Conservation (phyloP, 2,888 invertebrate species). For the Laspeyria flexula region DNA sequence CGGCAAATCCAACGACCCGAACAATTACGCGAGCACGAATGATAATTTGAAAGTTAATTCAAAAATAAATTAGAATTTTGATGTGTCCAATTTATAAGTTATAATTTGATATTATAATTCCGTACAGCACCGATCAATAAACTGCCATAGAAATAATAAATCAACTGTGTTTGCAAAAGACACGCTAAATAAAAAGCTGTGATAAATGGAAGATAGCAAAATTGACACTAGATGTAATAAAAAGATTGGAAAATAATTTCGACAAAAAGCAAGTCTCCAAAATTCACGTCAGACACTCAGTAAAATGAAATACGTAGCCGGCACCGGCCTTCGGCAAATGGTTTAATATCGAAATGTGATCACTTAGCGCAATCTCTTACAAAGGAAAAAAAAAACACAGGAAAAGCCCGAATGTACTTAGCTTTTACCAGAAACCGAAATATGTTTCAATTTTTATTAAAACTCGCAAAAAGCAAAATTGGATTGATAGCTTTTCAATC, state of each 20-base stretch:
- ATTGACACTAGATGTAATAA: conserved; percentile 75
- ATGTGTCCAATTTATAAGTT: conserved; percentile 27
- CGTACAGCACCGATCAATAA: conserved; percentile 18
- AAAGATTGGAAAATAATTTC: conserved; percentile 81
- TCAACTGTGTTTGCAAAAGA: conserved; percentile 39
- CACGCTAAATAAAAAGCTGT: conserved; percentile 35
- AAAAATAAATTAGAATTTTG: conserved; percentile 34
- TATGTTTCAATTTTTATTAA: conserved; percentile 78
- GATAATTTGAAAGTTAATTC: conserved; percentile 46
- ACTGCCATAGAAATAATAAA: conserved; percentile 22
- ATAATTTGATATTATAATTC: conserved; percentile 17
- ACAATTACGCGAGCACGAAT: conserved; percentile 44
- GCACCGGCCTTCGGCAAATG: conserved; percentile 84
- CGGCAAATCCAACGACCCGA: conserved; percentile 56
- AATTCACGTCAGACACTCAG: conserved; percentile 85
- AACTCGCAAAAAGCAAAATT: conserved; percentile 66
- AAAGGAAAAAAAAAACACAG: conserved; percentile 80
- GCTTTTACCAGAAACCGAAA: conserved; percentile 80
- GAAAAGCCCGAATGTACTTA: conserved; percentile 75
- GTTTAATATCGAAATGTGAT: conserved; percentile 87
- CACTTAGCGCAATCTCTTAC: conserved; percentile 86
- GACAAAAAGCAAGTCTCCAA: conserved; percentile 82
- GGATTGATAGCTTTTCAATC: conserved; percentile 69
- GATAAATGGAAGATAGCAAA: conserved; percentile 61
- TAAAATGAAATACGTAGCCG: conserved; percentile 85